Percentiles rank a stretch among this genome's conserved stretches.
Conservation (phyloP, 2,113 vertebrate species). For the Solea senegalensis region DNA sequence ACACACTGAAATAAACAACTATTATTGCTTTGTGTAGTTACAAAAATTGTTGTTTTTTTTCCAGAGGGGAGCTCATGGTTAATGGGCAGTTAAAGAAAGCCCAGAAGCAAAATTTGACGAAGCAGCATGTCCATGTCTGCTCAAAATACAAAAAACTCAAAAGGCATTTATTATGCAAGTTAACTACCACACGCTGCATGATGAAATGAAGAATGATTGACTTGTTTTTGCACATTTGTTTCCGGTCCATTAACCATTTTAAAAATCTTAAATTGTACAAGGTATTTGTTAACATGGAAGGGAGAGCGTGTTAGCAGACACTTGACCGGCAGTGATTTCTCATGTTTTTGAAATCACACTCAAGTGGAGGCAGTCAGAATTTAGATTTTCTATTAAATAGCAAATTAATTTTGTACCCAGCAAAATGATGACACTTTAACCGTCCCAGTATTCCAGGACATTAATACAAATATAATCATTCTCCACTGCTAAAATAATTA, state of each 20-base stretch:
- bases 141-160: not conserved
- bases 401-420: constrained; percentile 43
- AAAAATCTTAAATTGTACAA: constrained; percentile 20
- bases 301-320: constrained; percentile 26
- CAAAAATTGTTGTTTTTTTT: not conserved
- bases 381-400: constrained; percentile 56
- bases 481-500: constrained; percentile 51
- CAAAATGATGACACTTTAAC: constrained; percentile 45
- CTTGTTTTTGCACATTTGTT: constrained; percentile 13
- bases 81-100: constrained; percentile 37
- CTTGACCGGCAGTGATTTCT: constrained; percentile 42
- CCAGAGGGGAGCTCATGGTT: constrained; percentile 8
- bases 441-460: constrained; percentile 35
- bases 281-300: constrained; percentile 12
- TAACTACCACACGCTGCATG: not conserved
- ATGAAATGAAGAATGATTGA: not conserved
- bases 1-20: constrained; percentile 15
- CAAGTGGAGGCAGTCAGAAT: constrained; percentile 32
- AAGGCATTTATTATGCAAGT: not conserved
- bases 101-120: constrained; percentile 7
- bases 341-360: constrained; percentile 45
- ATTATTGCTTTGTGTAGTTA: constrained; percentile 5
- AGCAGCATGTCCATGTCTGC: not conserved
- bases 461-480: constrained; percentile 45
- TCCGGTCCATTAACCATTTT: constrained; percentile 12